Evolutionary conservation across 2,888 invertebrate species (phyloP), one percentile per base, ranked within the genome.

Genomic region (Mimas tiliae): DNA sequence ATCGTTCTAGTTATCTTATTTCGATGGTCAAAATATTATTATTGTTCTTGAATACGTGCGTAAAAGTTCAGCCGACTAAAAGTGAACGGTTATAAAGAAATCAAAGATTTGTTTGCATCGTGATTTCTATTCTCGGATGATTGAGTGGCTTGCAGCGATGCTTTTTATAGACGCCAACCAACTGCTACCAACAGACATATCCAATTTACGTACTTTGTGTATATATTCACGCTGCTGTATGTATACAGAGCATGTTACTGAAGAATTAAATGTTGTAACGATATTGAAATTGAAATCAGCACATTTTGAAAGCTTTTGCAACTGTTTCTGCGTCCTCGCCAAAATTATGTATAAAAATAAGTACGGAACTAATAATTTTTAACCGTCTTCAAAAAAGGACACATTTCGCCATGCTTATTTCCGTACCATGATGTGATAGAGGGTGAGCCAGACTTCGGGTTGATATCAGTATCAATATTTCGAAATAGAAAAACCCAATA

Each of bases 61-160:
- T 12, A 42, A 58, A 4, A 55, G 55, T 38, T 55, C 38, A 42
- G 19, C 58, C 12, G 12, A 42, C 58, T 67, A 73, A 79, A 79
- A 79, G 72, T 77, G 75, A 80, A 77, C 72, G 78, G 72, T 72
- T 72, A 67, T 69, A 76, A 74, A 74, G 75, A 80, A 77, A 80
- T 78, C 77, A 58, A 58, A 58, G 19, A 58, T 58, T 33, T 72
- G 72, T 77, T 80, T 77, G 76, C 74, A 71, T 74, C 74, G 72
- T 73, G 69, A 72, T 79, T 78, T 82, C 77, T 82, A 80, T 81
- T 80, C 75, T 80, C 72, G 75, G 76, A 75, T 80, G 82, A 81
- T 81, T 74, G 72, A 80, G 69, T 75, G 72, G 70, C 75, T 74
- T 71, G 72, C 67, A 74, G 69, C 73, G 67, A 58, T 71, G 72